These are phyloP conservation scores for Drosophila ercepeae DNA, from an alignment of 1,140 invertebrate species.

Conservation along the genomic window DNA sequence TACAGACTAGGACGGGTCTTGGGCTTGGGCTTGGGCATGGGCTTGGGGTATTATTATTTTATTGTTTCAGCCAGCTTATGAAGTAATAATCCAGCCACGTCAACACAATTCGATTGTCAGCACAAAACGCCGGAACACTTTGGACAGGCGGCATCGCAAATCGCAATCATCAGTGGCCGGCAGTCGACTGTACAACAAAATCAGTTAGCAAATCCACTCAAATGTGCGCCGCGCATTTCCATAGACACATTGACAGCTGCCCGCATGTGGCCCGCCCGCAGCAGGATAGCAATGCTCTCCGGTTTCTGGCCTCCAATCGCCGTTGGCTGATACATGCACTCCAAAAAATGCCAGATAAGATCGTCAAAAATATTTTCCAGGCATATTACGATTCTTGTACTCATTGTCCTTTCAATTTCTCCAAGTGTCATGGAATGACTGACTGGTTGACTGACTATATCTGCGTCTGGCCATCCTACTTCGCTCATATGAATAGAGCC, in stretches of 20 bases:
- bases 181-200: constrained; percentile 66
- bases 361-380: no score
- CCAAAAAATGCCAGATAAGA: not conserved
- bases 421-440: constrained; percentile 22
- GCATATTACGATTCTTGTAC: not conserved
- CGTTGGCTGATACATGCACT: constrained; percentile 20
- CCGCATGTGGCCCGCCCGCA: constrained; percentile 55
- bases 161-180: constrained; percentile 55
- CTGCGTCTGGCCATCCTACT: constrained; percentile 29
- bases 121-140: constrained; percentile 51
- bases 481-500: constrained; percentile 75
- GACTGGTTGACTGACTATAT: constrained; percentile 22
- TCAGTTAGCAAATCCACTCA: constrained; percentile 82
- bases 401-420: constrained; percentile 4
- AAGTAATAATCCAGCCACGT: constrained; percentile 82
- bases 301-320: constrained; percentile 11
- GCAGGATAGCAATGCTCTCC: constrained; percentile 15
- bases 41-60: constrained; percentile 40
- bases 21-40: not conserved
- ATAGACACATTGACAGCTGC: constrained; percentile 81
- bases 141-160: constrained; percentile 45
- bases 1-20: constrained; percentile 1
- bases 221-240: constrained; percentile 76
- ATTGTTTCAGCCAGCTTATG: constrained; percentile 76
- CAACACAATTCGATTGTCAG: constrained; percentile 80